These are phyloP conservation scores for Drosophila nigromelanica DNA, from an alignment of 1,140 invertebrate genomes.

Conservation along the genomic window DNA sequence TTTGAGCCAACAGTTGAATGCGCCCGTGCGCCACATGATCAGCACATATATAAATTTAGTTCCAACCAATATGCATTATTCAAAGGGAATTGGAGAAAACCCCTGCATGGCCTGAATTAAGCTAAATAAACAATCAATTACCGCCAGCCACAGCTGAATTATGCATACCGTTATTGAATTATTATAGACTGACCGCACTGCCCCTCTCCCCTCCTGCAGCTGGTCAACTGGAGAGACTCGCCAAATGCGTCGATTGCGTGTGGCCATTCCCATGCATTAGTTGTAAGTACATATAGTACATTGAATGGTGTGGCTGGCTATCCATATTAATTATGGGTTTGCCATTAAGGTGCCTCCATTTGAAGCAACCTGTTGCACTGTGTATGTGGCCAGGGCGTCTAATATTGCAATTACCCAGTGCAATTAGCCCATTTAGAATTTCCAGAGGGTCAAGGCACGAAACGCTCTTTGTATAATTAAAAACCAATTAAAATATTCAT, in stretches of 20 bases:
- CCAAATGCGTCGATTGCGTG: conserved; percentile 75
- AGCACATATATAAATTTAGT: neutral
- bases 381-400: conserved; percentile 50
- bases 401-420: conserved; percentile 75
- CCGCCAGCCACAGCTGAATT: conserved; percentile 54
- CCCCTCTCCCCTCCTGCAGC: conserved; percentile 1
- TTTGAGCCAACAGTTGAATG: conserved; percentile 26
- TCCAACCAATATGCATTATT: conserved; percentile 59
- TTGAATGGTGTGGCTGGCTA: conserved; percentile 8
- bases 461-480: conserved; percentile 65
- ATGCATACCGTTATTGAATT: conserved; percentile 74
- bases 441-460: conserved; percentile 29
- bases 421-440: conserved; percentile 72
- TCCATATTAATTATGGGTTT: conserved; percentile 64
- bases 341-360: conserved; percentile 54
- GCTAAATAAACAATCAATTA: conserved; percentile 74
- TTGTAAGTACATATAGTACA: neutral
- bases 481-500: conserved; percentile 79
- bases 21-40: conserved; percentile 32
- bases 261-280: conserved; percentile 37
- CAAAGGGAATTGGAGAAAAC: conserved; percentile 40
- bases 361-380: conserved; percentile 38
- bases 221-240: conserved; percentile 21
- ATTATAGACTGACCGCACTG: conserved; percentile 17
- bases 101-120: conserved; percentile 53